Percentiles rank a stretch among this genome's conserved stretches.
These are phyloP conservation scores for Eulemur coronatus DNA, from an alignment of 2,797 vertebrate species.

Conservation along the genomic window DNA sequence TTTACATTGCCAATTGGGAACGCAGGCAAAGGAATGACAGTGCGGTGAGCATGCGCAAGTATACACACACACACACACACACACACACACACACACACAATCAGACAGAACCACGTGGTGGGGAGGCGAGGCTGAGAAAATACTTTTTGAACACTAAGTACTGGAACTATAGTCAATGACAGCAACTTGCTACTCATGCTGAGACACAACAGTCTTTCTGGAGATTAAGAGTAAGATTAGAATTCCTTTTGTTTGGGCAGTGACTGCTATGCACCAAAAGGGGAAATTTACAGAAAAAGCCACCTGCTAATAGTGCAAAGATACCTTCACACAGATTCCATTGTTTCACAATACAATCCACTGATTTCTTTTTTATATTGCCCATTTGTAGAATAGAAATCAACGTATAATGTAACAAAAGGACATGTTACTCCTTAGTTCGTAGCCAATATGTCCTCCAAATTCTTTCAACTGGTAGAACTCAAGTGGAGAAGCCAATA, in stretches of 20 bases:
- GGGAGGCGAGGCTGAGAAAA: neutral
- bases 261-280: neutral
- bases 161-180: neutral
- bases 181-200: neutral
- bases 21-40: neutral
- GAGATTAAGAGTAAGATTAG: neutral
- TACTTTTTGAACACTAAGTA: neutral
- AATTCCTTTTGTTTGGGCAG: neutral
- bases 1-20: constrained; percentile 2
- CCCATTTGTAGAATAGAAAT: neutral
- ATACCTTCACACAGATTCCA: neutral
- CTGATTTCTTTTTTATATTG: neutral
- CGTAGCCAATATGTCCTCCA: neutral
- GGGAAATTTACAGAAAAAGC: constrained; percentile 1
- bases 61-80: rapidly evolving
- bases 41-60: rapidly evolving
- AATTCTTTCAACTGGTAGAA: neutral
- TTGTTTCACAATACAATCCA: neutral
- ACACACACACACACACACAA: neutral
- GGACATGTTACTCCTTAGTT: neutral
- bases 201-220: neutral
- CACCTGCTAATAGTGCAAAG: neutral
- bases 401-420: neutral
- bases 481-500: neutral
- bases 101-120: neutral